Evolutionary conservation across 2,888 invertebrate genomes (phyloP), one percentile per base, ranked within the genome.

Genomic region (Drosophila multiciliata): DNA sequence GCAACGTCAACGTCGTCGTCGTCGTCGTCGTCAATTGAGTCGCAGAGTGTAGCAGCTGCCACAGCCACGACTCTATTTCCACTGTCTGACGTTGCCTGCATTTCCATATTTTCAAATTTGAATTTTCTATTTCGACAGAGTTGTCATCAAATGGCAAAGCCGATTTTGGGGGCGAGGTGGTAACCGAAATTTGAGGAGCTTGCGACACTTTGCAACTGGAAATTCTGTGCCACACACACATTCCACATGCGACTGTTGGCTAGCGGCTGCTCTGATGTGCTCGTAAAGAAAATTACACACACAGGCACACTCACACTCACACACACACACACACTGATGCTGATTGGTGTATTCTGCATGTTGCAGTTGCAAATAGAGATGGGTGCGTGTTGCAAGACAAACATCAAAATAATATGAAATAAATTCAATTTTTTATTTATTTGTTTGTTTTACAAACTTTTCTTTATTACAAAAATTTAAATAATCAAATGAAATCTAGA

Each of bases 41-140:
- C 12, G 45, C 36, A 53, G 23, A 45, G 55, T 38, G 59, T 54
- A 54, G 66, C 73, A 80, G 83, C 78, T 73, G 74, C 66, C 75
- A 53, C 65, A 36, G 38, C 60, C 57, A 50, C 63, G 53, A 65
- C 68, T 75, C 66, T 63, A 69, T 72, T 71, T 72, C 36, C 61
- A 73, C 66, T 66, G 73, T 61, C 68, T 71, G 71, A 72, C 73
- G 68, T 66, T 75, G 73, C 61, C 40, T 59, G 67, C 80, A 80
- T 86, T 86, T 86, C 82, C 89, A 89, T 86, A 87, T 86, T 89
- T 86, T 82, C 87, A 80, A 86, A 87, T 86, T 86, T 89, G 82
- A 89, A 86, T 82, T 89, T 84, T 87, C 89, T 75, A 87, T 81
- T 77, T 70, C 77, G 59, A 71, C 73, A 65, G 71, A 70, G 68